Base-by-base conservation (phyloP, 2,888 invertebrate species). In the Piscicola geometra region DNA sequence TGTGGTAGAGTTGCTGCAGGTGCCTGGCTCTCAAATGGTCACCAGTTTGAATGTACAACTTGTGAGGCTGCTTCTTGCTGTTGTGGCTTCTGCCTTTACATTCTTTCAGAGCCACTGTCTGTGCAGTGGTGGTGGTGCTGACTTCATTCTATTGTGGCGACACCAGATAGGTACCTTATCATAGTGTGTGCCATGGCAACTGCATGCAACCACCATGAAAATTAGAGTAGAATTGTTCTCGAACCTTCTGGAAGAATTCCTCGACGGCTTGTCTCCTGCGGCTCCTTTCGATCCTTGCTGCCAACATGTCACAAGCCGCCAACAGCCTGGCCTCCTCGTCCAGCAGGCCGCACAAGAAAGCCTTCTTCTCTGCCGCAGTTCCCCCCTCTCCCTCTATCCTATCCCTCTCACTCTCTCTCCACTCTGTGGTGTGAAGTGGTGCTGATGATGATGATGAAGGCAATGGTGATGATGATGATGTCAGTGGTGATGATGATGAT, bases 11-110 rank as follows among this genome's bases (percentile, higher is more conserved):
- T 80, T 90, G 89, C 76, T 90, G 90, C 68, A 92, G 87, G 82
- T 91, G 90, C 72, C 90, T 89, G 25, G 92, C 93, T 81, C 90
- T 89, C 82, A 93, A 92, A 30, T 91, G 91, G 83, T 91, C 91
- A 72, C 92, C 83, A 0, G 93, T 91, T 80, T 93, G 91, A 91
- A 94, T 90, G 79, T 90, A 89, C 28, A 93, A 89, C 50, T 89
- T 79, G 76, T n/a, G n/a, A n/a, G n/a, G n/a, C n/a, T n/a, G n/a
- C n/a, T n/a, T n/a, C n/a, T n/a, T n/a, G n/a, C 84, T 82, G 30
- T 90, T 90, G 82, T 91, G 91, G 81, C 90, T 90, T 30, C 12
- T 15, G 47, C 90, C 90, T 91, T 93, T 93, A 76, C 89, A 89
- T 64, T 91, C 88, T 0, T 94, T 91, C 79, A 85, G 82, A 2